Conservation (phyloP, 2,113 vertebrate species). For the Periophthalmodon schlosseri region DNA sequence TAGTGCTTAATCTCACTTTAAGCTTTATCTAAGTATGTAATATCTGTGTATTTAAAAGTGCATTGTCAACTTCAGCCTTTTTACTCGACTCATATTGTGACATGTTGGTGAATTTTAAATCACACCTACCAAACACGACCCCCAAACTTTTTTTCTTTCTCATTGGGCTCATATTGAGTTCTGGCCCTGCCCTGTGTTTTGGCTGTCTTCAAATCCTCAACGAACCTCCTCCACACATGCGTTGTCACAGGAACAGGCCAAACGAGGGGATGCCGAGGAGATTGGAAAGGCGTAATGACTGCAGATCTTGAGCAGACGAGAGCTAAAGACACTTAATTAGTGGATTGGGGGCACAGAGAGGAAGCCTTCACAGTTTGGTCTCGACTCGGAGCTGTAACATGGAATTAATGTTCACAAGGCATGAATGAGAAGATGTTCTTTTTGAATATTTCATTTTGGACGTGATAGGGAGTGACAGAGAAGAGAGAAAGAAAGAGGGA, state of each 20-base stretch:
- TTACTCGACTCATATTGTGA: no score
- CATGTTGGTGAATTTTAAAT: no score
- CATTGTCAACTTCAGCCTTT: no score
- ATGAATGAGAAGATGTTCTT: not conserved
- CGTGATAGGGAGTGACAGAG: not conserved
- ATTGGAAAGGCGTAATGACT: constrained; percentile 36
- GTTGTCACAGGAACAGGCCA: no score
- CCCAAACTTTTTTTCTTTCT: no score
- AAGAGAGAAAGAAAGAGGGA: not conserved
- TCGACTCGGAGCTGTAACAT: not conserved
- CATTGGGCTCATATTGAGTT: no score
- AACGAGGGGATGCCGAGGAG: constrained; percentile 17
- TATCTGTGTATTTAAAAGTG: no score
- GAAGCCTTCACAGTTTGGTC: constrained; percentile 1
- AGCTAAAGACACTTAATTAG: constrained; percentile 43
- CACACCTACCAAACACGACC: no score
- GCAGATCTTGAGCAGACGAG: constrained; percentile 19
- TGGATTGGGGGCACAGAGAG: not conserved
- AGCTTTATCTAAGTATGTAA: no score
- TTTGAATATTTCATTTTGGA: not conserved
- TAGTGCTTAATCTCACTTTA: no score
- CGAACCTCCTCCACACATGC: not conserved
- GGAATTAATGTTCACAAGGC: constrained; percentile 4
- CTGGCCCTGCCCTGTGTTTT: no score
- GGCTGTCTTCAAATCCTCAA: no score